These are phyloP conservation scores for Merodon equestris DNA, from an alignment of 2,888 invertebrate species.

Conservation along the genomic window DNA sequence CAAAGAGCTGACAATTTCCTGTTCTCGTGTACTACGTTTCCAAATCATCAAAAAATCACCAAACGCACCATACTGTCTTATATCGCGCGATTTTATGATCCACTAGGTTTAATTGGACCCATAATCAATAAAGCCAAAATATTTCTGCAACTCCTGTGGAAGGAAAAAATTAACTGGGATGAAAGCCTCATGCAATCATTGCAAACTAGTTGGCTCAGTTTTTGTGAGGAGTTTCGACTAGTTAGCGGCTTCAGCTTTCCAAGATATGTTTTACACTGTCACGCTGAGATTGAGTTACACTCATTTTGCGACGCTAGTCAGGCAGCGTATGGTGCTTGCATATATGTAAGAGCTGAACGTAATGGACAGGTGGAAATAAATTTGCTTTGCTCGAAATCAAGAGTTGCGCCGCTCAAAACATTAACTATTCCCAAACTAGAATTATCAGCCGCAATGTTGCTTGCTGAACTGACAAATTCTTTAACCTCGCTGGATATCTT, in stretches of 20 bases:
- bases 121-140: conserved; percentile 57
- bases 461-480: conserved; percentile 29
- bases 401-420: conserved; percentile 41
- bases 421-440: conserved; percentile 59
- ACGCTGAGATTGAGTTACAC: conserved; percentile 41
- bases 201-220: conserved; percentile 9
- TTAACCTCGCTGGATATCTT: neutral
- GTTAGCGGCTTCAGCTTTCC: conserved; percentile 38
- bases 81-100: conserved; percentile 51
- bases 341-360: conserved; percentile 36
- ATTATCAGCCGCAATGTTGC: conserved; percentile 43
- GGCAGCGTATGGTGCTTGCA: conserved; percentile 43
- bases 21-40: conserved; percentile 28
- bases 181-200: conserved; percentile 49
- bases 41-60: conserved; percentile 9
- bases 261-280: conserved; percentile 20
- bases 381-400: conserved; percentile 37
- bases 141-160: conserved; percentile 63
- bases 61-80: conserved; percentile 52
- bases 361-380: conserved; percentile 2
- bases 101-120: conserved; percentile 75
- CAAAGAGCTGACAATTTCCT: conserved; percentile 41
- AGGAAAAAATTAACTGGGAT: conserved; percentile 54
- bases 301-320: conserved; percentile 51
- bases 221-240: no score